Base-by-base conservation (phyloP, 1,140 invertebrate species). In the Penaeus indicus region DNA sequence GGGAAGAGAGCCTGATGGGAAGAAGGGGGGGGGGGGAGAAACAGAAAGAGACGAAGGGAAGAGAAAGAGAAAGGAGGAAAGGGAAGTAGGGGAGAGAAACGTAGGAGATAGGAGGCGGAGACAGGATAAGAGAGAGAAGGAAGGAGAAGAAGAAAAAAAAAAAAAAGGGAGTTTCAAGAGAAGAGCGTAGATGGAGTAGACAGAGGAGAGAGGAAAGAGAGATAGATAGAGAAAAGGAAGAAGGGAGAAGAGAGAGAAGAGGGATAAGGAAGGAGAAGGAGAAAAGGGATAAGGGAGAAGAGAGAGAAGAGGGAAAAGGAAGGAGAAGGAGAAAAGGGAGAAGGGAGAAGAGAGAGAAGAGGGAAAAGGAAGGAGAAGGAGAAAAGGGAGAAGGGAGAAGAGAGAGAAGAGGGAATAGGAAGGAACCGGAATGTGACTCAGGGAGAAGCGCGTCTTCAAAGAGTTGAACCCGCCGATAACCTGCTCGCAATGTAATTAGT, bases 31-130 rank as follows among this genome's bases (percentile, higher is more conserved):
- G 3, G 80, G 25, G 25, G 32, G 80, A 82, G 61, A 25, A 47
- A 63, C 54, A 25, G 80, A 32, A 61, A 27, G 32, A 42, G 80
- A 32, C 7, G 80, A 64, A 54, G 38, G 61, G 27, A 54, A 11
- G n/a, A 67, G 81, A 84, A 25, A 63, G 81, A 63, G 27, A 84
- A 11, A 69, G 82, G 63, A 22, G 67, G 63, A 42, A 63, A 69
- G 63, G 47, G 60, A 22, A 67, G 64, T 13, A n/a, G 27, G 21
- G 19, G n/a, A 32, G 25, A 7, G 67, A 21, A 27, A 69, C 22
- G 67, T 25, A 32, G 22, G 67, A 72, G 67, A 72, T n/a, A 62
- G 80, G 63, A 64, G 67, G 63, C 47, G 83, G 72, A 62, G 69
- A 62, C 67, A 64, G 67, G 83, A 42, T 60, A 42, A 84, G 78